A percentile compares a stretch with the other conserved stretches of the same genome.
Evolutionary conservation across 2,797 vertebrate genomes (phyloP).

Genomic region (Gymnothorax javanicus): DNA sequence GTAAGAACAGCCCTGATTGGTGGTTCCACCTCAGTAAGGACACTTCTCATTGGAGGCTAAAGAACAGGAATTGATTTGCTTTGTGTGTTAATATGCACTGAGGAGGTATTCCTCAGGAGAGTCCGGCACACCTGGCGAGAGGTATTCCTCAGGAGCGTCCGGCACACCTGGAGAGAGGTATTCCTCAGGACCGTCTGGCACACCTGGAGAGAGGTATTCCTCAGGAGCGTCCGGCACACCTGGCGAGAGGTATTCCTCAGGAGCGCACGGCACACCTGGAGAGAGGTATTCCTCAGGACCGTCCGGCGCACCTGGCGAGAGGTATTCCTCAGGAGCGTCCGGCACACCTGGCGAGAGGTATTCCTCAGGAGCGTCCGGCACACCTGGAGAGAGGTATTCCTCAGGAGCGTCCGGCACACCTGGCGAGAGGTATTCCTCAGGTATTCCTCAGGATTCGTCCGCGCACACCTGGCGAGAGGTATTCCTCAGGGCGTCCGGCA

Average conservation of each 20-base stretch:
- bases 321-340: not conserved
- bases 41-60: no score
- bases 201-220: not conserved
- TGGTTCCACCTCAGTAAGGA: not conserved
- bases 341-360: not conserved
- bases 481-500: not conserved
- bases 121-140: no score
- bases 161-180: not conserved
- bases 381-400: not conserved
- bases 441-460: not conserved
- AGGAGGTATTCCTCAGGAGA: not conserved
- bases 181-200: not conserved
- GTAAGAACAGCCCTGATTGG: not conserved
- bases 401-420: not conserved
- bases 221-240: not conserved
- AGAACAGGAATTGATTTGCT: no score
- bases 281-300: not conserved
- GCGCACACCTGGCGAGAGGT: not conserved
- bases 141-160: not conserved
- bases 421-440: no score
- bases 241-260: not conserved
- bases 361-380: not conserved
- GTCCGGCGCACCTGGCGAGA: no score
- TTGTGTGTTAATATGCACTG: no score
- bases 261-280: no score